Conservation (phyloP, 2,888 invertebrate species). For the Nebria brevicollis region DNA sequence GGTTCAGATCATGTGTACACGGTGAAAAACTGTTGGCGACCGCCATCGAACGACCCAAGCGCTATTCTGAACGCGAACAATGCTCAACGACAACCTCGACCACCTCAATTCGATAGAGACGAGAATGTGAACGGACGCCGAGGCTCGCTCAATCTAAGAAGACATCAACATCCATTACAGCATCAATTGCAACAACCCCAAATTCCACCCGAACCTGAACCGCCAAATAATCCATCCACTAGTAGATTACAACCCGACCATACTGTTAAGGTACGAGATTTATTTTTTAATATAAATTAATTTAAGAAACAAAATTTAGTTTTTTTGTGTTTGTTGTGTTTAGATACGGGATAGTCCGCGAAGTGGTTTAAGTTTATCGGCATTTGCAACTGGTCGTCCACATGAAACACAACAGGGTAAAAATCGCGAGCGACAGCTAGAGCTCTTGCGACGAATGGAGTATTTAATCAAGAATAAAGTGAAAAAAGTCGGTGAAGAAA, state of each 20-base stretch:
- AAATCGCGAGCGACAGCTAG: constrained; percentile 71
- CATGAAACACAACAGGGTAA: constrained; percentile 51
- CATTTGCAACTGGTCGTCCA: constrained; percentile 62
- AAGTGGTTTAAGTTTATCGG: constrained; percentile 65
- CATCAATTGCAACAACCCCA: constrained; percentile 11
- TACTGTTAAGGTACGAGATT: constrained; percentile 32
- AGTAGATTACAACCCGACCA: constrained; percentile 29
- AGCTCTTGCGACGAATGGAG: constrained; percentile 74
- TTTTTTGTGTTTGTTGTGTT: background rate
- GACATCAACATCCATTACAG: constrained; percentile 53
- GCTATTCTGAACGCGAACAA: constrained; percentile 54
- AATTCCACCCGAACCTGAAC: constrained; percentile 22
- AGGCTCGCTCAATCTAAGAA: constrained; percentile 65
- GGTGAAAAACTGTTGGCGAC: constrained; percentile 65
- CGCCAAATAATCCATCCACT: constrained; percentile 38
- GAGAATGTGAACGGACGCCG: constrained; percentile 79
- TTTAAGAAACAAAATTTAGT: background rate
- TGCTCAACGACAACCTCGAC: constrained; percentile 62
- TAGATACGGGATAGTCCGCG: constrained; percentile 50
- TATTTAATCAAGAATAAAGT: constrained; percentile 33
- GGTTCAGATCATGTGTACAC: constrained; percentile 69
- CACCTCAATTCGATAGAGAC: constrained; percentile 71
- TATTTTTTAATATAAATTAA: constrained; percentile 20
- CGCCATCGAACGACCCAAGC: constrained; percentile 59
- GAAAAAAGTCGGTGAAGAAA: constrained; percentile 57